Evolutionary conservation across 2,797 vertebrate species (phyloP).

Genomic region (Anabacerthia variegaticeps): DNA sequence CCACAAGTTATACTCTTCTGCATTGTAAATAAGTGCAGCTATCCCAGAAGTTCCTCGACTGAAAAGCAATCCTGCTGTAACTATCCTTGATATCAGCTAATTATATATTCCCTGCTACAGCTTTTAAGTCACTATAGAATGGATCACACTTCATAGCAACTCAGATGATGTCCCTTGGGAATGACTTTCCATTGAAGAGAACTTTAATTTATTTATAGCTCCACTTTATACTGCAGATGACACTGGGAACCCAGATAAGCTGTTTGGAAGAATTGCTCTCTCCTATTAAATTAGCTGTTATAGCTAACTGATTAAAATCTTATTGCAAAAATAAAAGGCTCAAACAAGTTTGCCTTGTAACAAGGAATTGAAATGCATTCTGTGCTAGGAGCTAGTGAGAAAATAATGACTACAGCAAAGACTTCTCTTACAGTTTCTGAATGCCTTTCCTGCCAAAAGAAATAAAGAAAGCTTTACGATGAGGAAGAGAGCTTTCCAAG

Average conservation of each 20-base stretch:
- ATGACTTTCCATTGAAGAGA: neutral
- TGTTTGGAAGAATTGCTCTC: neutral
- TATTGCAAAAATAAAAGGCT: neutral
- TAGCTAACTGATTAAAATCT: constrained; percentile 40
- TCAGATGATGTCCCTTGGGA: neutral
- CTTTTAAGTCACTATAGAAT: neutral
- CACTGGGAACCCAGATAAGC: neutral
- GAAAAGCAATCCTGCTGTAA: neutral
- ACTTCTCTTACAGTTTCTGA: neutral
- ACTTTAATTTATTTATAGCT: constrained; percentile 54
- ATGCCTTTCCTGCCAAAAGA: neutral
- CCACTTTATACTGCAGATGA: constrained; percentile 19
- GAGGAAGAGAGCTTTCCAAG: neutral
- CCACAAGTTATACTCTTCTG: neutral
- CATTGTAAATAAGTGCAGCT: neutral
- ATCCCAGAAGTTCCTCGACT: neutral
- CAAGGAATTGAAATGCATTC: neutral
- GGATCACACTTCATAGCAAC: neutral
- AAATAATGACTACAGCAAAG: neutral
- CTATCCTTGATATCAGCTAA: neutral
- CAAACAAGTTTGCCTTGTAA: neutral
- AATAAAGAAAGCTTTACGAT: neutral
- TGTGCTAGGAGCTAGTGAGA: neutral
- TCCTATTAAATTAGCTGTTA: constrained; percentile 5
- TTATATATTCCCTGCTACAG: neutral